A percentile compares a stretch with the other conserved stretches of the same genome.
phyloP scores from a whole-genome alignment of 2,888 invertebrate genomes.

The Dolichomitus sp. region DNA sequence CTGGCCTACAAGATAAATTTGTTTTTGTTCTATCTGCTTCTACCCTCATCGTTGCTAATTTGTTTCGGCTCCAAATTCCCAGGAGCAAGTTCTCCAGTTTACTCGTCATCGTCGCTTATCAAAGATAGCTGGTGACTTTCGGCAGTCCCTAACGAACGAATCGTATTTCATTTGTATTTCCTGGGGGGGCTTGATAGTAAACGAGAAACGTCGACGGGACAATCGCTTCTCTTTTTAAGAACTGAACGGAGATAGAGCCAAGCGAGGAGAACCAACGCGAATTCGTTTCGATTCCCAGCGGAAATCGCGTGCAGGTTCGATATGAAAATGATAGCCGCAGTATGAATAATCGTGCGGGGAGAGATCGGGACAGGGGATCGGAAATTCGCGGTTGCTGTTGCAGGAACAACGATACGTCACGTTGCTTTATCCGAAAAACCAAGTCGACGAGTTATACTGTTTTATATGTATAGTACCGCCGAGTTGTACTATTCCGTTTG shows the following conservation, averaged over 20 bases:
- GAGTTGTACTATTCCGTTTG: conserved; percentile 47
- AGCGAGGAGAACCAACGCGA: conserved; percentile 3
- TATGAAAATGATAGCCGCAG: conserved; percentile 75
- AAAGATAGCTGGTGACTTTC: conserved; percentile 39
- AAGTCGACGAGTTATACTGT: conserved; percentile 79
- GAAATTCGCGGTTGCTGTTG: conserved; percentile 28
- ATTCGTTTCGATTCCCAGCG: conserved; percentile 78
- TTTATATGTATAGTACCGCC: conserved; percentile 37
- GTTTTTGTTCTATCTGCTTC: conserved; percentile 27
- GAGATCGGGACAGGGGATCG: conserved; percentile 44
- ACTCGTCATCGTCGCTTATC: conserved; percentile 53
- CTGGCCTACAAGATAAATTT: conserved; percentile 26
- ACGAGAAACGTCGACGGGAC: conserved; percentile 60
- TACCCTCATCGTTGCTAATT: conserved; percentile 61
- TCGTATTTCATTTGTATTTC: conserved; percentile 59
- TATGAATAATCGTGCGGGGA: conserved; percentile 84
- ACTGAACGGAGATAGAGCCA: conserved; percentile 6
- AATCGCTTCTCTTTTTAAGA: conserved; percentile 48
- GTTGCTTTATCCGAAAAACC: conserved; percentile 79
- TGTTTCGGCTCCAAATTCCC: conserved; percentile 35
- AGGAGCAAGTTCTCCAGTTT: conserved; percentile 26
- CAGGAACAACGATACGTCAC: conserved; percentile 80
- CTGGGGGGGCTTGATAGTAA: conserved; percentile 32
- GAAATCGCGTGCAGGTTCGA: conserved; percentile 71
- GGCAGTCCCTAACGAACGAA: conserved; percentile 49